phyloP scores from a whole-genome alignment of 2,113 vertebrate species.

The western clawed frog (Xenopus tropicalis) region UCB_Xtro_10.0 CM004451.2:29776501-29777000 shows the following conservation, averaged over 20 bases:
- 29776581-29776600: conserved; percentile 78
- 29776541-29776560: conserved; percentile 82
- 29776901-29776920: conserved; percentile 2
- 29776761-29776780: conserved; percentile 46
- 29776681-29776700: conserved; percentile 44
- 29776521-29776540: conserved; percentile 80
- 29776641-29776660: conserved; percentile 47
- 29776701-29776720: conserved; percentile 50
- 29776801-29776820: conserved; percentile 48
- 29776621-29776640: conserved; percentile 69
- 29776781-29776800: conserved; percentile 53
- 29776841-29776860: conserved; percentile 16
- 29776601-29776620: conserved; percentile 72
- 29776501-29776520: conserved; percentile 88
- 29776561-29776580: conserved; percentile 98
- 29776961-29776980: not conserved
- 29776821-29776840: conserved; percentile 50
- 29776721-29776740: conserved; percentile 47
- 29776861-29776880: conserved; percentile 1
- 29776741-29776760: conserved; percentile 52
- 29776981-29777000: not conserved
- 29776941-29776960: not conserved
- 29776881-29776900: conserved; percentile 4
- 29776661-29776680: conserved; percentile 48
- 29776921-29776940: not conserved